Base-by-base conservation (phyloP, 2,797 vertebrate species). In the Alfaro cultratus region DNA sequence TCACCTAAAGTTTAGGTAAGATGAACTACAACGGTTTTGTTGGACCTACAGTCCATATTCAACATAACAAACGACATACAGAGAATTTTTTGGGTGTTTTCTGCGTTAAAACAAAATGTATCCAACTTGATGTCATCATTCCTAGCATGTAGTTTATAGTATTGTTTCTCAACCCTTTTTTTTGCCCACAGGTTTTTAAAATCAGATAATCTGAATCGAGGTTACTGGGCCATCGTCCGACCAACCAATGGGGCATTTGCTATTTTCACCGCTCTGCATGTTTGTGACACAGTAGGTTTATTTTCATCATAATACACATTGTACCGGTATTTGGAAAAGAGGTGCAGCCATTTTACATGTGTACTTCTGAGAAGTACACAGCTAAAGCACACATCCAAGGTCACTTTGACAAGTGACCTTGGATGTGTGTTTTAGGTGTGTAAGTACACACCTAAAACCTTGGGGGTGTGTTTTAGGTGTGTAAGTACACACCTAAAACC, bases 181-280 rank as follows among this genome's bases (percentile, higher is more conserved):
- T 26, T 11, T 74, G 0, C 26, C 78, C 5, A 13, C 91, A 98
- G 97, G 86, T 98, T 97, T 92, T 72, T 98, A 82, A 94, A 78
- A 79, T 97, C 97, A 36, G 2, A 70, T 67, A 72, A 0, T 67
- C 86, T 97, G 76, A 43, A 96, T 13, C 12, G 12, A 0, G 0
- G 0, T 0, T 16, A 77, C 77, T 98, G 97, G 97, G 0, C 86
- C 0, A 18, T 97, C 0, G 97, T 96, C 86, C 95, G 97, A 84
- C 97, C 97, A 47, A 96, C 96, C 76, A 98, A 96, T 0, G 97
- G 97, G 0, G 97, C 97, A 0, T 95, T 99, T 46, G 51, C 97
- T 73, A 76, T 99, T 64, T 95, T 99, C 76, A 94, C 97, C 2
- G 97, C 97, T 57, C 92, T 98, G n/a, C 97, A 98, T 0, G 95